These are phyloP conservation scores for Amphimallon solstitiale DNA, from an alignment of 2,888 invertebrate species.

Conservation along the genomic window DNA sequence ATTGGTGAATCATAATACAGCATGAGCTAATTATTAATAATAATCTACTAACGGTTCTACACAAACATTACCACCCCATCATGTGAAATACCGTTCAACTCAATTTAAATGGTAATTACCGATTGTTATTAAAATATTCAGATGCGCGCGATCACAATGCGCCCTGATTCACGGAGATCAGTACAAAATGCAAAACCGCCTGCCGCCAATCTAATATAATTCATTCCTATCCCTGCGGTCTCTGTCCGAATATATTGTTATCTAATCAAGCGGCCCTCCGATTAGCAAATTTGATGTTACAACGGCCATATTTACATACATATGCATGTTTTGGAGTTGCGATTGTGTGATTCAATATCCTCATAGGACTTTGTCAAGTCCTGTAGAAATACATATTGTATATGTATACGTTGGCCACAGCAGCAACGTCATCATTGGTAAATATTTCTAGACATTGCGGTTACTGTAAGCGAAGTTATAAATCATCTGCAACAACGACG, in stretches of 20 bases:
- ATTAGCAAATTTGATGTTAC: slow-evolving; percentile 19
- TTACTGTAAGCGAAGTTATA: slow-evolving; percentile 3
- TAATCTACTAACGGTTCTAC: no score
- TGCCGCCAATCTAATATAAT: neutral
- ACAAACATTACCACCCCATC: no score
- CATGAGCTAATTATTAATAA: no score
- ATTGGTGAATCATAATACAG: no score
- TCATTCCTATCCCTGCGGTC: neutral
- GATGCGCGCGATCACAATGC: neutral
- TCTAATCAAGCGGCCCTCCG: slow-evolving; percentile 3
- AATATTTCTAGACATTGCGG: slow-evolving; percentile 4
- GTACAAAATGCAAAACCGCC: no score
- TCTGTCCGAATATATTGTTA: slow-evolving; percentile 16
- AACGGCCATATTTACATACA: slow-evolving; percentile 1
- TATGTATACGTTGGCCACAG: neutral
- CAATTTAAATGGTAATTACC: no score
- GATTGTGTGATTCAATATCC: slow-evolving; percentile 6
- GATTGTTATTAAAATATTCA: slow-evolving; percentile 14
- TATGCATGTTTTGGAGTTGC: neutral
- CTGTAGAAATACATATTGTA: neutral
- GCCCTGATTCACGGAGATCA: neutral
- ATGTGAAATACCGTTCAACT: no score
- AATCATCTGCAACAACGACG: slow-evolving; percentile 4
- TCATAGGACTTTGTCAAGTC: neutral
- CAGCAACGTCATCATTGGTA: neutral